phyloP scores from a whole-genome alignment of 1,140 invertebrate genomes.

The Oreohelix idahoensis region DNA sequence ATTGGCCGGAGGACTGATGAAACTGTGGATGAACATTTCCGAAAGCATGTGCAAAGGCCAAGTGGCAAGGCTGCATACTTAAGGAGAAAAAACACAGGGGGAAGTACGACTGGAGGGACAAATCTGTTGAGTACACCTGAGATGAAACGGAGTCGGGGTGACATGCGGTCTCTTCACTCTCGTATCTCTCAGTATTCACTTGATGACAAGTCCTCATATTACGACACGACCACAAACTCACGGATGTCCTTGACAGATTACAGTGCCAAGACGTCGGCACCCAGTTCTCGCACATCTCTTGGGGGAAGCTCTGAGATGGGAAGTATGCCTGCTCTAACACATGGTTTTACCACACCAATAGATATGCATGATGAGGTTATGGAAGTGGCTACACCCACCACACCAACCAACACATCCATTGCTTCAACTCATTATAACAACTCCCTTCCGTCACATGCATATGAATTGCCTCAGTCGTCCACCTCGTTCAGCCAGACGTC shows the following conservation, averaged over 20 bases:
- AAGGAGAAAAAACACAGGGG: conserved; percentile 44
- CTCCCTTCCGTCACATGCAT: conserved; percentile 23
- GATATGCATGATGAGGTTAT: conserved; percentile 47
- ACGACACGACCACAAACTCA: conserved; percentile 68
- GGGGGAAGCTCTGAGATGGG: conserved; percentile 63
- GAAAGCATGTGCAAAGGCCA: conserved; percentile 55
- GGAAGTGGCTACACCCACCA: conserved; percentile 44
- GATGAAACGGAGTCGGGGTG: conserved; percentile 54
- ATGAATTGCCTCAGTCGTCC: neutral
- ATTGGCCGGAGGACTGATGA: conserved; percentile 59
- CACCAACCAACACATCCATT: conserved; percentile 35
- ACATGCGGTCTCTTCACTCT: conserved; percentile 63
- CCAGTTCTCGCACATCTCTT: conserved; percentile 69
- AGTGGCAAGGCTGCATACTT: conserved; percentile 59
- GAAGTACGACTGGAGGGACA: conserved; percentile 28
- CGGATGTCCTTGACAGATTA: conserved; percentile 62
- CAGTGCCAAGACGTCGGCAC: conserved; percentile 57
- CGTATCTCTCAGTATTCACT: conserved; percentile 63
- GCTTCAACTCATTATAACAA: conserved; percentile 25
- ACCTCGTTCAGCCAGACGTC: neutral
- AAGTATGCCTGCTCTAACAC: conserved; percentile 48
- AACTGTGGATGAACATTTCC: conserved; percentile 67
- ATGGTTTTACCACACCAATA: conserved; percentile 44
- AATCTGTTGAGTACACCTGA: conserved; percentile 57
- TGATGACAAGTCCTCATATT: conserved; percentile 65